Evolutionary conservation across 1,140 invertebrate genomes (phyloP).

Genomic region (Tetragnatha versicolor): DNA sequence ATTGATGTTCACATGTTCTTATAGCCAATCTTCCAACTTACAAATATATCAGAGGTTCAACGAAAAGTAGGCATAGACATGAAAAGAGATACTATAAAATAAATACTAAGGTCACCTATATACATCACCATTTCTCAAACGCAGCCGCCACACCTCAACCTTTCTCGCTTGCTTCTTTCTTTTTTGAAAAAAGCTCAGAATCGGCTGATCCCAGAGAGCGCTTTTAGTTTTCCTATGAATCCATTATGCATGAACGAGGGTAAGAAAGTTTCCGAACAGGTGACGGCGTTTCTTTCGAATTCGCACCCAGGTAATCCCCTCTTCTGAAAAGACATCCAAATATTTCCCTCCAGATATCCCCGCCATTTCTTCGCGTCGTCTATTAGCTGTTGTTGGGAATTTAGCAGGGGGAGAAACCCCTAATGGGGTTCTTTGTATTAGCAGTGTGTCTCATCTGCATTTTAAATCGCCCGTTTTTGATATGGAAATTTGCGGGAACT

Average conservation of each 20-base stretch:
- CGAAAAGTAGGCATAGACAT: too few species aligned
- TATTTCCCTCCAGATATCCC: conserved; percentile 4
- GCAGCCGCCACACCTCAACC: not conserved
- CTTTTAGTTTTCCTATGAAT: conserved; percentile 3
- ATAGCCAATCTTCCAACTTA: too few species aligned
- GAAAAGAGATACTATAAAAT: too few species aligned
- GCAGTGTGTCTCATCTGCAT: conserved; percentile 1
- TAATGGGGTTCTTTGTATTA: not conserved
- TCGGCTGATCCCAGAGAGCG: not conserved
- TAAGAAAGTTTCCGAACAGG: conserved; percentile 29
- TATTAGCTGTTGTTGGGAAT: not conserved
- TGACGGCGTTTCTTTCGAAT: conserved; percentile 14
- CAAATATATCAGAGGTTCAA: too few species aligned
- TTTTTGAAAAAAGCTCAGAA: not conserved
- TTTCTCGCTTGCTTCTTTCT: not conserved
- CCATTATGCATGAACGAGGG: conserved; percentile 22
- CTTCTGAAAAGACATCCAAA: not conserved
- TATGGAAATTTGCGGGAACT: conserved; percentile 18
- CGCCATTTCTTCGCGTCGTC: not conserved
- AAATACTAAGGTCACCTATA: too few species aligned
- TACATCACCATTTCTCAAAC: not conserved
- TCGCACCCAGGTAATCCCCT: not conserved
- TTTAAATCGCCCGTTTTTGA: conserved; percentile 28
- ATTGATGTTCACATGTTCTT: too few species aligned
- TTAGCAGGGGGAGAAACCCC: not conserved